Percentiles rank a stretch among this genome's conserved stretches.
These are phyloP conservation scores for Myotis myotis DNA, from an alignment of 2,797 vertebrate species.

Conservation along the genomic window DNA sequence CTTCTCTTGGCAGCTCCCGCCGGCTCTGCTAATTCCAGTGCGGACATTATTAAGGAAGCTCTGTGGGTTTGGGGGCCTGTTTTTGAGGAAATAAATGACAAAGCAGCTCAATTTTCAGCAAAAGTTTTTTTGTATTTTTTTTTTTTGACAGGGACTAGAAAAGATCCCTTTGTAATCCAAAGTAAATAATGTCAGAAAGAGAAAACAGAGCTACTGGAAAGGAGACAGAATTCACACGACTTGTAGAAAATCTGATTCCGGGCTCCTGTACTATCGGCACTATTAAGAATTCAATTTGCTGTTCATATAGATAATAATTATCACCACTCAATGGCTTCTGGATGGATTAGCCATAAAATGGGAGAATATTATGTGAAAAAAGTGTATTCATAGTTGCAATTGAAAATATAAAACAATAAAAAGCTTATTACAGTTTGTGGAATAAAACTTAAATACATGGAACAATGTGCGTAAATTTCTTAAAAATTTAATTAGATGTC, in stretches of 20 bases:
- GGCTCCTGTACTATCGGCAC: neutral
- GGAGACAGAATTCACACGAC: constrained; percentile 30
- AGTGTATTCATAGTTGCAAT: neutral
- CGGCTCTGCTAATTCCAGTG: neutral
- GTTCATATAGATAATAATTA: constrained; percentile 49
- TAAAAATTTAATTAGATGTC: constrained; percentile 59
- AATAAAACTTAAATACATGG: constrained; percentile 46
- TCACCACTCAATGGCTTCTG: constrained; percentile 7
- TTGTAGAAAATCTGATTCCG: neutral
- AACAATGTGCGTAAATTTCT: constrained; percentile 49
- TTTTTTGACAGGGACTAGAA: neutral
- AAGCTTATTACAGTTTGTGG: constrained; percentile 43
- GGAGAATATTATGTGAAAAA: constrained; percentile 41
- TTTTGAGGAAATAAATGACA: constrained; percentile 48
- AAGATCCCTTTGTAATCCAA: constrained; percentile 9
- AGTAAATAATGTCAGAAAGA: constrained; percentile 33
- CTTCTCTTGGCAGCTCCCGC: neutral
- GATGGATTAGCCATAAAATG: neutral
- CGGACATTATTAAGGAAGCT: neutral
- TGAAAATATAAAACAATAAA: constrained; percentile 49
- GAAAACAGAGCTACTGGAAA: neutral
- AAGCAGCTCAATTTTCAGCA: constrained; percentile 31
- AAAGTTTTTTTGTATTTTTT: neutral
- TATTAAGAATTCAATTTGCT: constrained; percentile 51
- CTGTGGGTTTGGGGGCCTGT: neutral